Evolutionary conservation across 1,140 invertebrate genomes (phyloP).

Genomic region (Drosophila melanogaster): Release_6_plus_ISO1_MT NT_033777.3:28614001-28614500

Average conservation of each 20-base stretch:
- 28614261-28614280: slow-evolving; percentile 43
- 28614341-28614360: slow-evolving; percentile 74
- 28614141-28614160: slow-evolving; percentile 46
- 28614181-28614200: slow-evolving; percentile 75
- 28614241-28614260: slow-evolving; percentile 76
- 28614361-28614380: slow-evolving; percentile 52
- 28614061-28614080: neutral
- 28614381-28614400: slow-evolving; percentile 43
- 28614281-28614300: slow-evolving; percentile 72
- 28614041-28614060: slow-evolving; percentile 22
- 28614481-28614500: slow-evolving; percentile 38
- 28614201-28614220: slow-evolving; percentile 71
- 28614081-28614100: slow-evolving; percentile 16
- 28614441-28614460: slow-evolving; percentile 55
- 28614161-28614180: slow-evolving; percentile 64
- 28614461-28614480: slow-evolving; percentile 81
- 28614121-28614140: slow-evolving; percentile 44
- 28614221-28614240: slow-evolving; percentile 80
- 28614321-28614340: slow-evolving; percentile 83
- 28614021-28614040: neutral
- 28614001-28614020: slow-evolving; percentile 46
- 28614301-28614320: slow-evolving; percentile 60
- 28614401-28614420: slow-evolving; percentile 75
- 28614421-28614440: slow-evolving; percentile 62
- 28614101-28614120: slow-evolving; percentile 64